phyloP scores from a whole-genome alignment of 30 jellyfish, hydroid and myxozoan species.

The Hydractinia symbiolongicarpus region DNA sequence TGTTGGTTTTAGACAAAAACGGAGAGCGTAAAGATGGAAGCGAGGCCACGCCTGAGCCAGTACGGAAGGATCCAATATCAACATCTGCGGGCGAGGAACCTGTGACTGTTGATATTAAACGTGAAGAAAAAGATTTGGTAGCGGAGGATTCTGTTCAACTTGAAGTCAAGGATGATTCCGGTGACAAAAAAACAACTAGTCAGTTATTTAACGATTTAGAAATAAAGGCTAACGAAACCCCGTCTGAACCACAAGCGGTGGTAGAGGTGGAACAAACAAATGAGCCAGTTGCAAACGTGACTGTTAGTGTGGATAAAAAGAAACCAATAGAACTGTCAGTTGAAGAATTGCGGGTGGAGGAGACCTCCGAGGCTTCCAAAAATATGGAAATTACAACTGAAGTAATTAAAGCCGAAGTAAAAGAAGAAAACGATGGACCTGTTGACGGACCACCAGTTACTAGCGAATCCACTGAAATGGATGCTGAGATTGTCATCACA shows the following conservation, averaged over 20 bases:
- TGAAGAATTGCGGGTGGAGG: neutral
- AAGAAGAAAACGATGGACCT: neutral
- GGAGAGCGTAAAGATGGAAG: neutral
- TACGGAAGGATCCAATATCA: neutral
- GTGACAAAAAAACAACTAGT: constrained; percentile 13
- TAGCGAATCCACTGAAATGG: neutral
- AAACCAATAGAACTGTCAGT: neutral
- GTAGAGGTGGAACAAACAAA: neutral
- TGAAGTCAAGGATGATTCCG: constrained; percentile 3
- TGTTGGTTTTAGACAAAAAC: constrained; percentile 1
- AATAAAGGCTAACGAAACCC: neutral
- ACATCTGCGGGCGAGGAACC: neutral
- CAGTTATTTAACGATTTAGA: constrained; percentile 4
- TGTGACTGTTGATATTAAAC: neutral
- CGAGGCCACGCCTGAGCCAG: neutral
- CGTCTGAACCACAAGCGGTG: neutral
- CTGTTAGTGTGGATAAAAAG: neutral
- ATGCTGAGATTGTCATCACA: constrained; percentile 21
- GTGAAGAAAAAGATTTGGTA: neutral
- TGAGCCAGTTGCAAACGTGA: neutral
- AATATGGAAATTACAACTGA: neutral
- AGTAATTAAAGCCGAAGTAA: neutral
- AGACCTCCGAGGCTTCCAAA: neutral
- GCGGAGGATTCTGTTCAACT: constrained; percentile 10
- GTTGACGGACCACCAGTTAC: neutral